A percentile compares a stretch with the other conserved stretches of the same genome.
phyloP scores from a whole-genome alignment of 2,113 vertebrate genomes.

The Tichodroma muraria region DNA sequence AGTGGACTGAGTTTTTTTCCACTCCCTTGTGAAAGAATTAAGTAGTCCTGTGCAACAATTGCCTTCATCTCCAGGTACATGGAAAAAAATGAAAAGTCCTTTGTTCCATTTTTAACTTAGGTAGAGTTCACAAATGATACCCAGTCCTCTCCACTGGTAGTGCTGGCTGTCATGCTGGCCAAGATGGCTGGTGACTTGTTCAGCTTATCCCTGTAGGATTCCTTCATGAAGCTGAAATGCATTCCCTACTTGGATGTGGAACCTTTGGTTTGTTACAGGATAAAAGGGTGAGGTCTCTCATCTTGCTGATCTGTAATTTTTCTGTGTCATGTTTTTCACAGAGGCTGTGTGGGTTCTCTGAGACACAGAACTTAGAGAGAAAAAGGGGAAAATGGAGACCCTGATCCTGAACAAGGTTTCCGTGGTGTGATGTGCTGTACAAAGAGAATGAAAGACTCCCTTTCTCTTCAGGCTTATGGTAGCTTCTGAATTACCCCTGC shows the following conservation, averaged over 20 bases:
- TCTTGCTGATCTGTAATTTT: background rate
- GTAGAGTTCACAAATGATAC: conserved; percentile 50
- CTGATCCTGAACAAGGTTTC: background rate
- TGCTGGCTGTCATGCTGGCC: conserved; percentile 33
- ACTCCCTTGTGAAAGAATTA: background rate
- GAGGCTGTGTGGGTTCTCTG: background rate
- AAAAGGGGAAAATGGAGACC: background rate
- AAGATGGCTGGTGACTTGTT: conserved; percentile 30
- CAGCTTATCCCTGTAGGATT: background rate
- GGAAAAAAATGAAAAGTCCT: background rate
- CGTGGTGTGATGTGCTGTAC: background rate
- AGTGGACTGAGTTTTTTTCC: background rate
- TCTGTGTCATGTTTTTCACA: background rate
- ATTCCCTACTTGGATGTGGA: conserved; percentile 43
- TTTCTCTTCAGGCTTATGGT: background rate
- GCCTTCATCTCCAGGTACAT: background rate
- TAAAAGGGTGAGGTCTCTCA: conserved; percentile 22
- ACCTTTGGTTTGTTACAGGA: background rate
- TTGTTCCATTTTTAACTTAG: background rate
- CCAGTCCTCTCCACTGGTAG: conserved; percentile 20
- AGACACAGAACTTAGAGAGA: background rate
- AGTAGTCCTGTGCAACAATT: background rate
- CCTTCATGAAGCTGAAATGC: conserved; percentile 45
- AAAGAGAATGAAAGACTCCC: background rate
- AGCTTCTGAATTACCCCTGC: background rate